Base-by-base conservation (phyloP, 2,888 invertebrate species). In the Drosophila helvetica region DNA sequence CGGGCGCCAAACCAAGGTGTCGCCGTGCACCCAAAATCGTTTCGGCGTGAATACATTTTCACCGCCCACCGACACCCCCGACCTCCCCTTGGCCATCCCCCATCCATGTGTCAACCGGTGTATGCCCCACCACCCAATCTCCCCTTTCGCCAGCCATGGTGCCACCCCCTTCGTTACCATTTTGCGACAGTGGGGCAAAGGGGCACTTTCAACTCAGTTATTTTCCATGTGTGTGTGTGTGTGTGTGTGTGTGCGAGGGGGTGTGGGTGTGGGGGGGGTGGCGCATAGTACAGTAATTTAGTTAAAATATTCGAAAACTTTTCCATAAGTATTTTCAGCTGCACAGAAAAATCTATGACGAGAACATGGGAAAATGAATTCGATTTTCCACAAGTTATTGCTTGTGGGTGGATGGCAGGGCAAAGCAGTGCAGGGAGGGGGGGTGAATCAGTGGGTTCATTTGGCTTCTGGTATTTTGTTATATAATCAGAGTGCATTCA, bases 11-110 rank as follows among this genome's bases (percentile, higher is more conserved):
- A 84, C 83, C 83, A 83, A 88, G 83, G 83, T 84, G 83, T 88
- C 83, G 83, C 88, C 88, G 73, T 86, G 83, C 88, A 86, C 84
- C 88, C 86, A 63, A 84, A 88, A 88, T 84, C 83, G 88, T 83
- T 83, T 83, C 83, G 69, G 86, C 83, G 88, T 83, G 83, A 83
- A 84, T 88, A 88, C 88, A 78, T 88, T 84, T 86, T 68, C 79
- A 62, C 81, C 74, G 62, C 81, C 62, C 69, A 1, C 0, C 79
- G 0, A 0, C 8, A 7, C 25, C 77, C 12, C 12, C 77, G 65
- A 51, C 76, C 22, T 1, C 22, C 22, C 22, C 22, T n/a, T n/a
- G n/a, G n/a, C 5, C 4, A 5, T 5, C 1, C 22, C 22, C 22
- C 22, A 22, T 33, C 55, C 62, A 56, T 64, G 64, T 51, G 51